Conservation (phyloP, 1,140 invertebrate genomes). For the Physella acuta region DNA sequence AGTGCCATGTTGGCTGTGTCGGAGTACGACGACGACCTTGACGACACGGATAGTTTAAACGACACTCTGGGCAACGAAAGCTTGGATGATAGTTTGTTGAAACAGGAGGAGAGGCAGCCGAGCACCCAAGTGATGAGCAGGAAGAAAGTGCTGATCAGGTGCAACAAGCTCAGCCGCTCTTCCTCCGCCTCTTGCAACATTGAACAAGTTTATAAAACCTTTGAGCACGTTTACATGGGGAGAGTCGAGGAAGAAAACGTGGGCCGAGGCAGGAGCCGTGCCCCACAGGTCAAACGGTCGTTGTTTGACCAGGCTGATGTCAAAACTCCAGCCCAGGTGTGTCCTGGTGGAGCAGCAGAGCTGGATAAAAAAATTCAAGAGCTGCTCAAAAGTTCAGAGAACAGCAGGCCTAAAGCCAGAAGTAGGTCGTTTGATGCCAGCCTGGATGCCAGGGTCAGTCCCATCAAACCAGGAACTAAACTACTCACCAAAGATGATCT, state of each 20-base stretch:
- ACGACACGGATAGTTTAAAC: neutral
- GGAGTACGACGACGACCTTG: neutral
- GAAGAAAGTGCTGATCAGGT: constrained; percentile 12
- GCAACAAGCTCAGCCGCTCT: too few relatives aligned
- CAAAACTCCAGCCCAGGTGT: neutral
- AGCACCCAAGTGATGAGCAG: constrained; percentile 10
- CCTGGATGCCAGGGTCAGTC: neutral
- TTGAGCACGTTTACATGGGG: constrained; percentile 13
- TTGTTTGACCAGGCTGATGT: neutral
- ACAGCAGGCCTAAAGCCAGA: neutral
- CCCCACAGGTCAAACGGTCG: neutral
- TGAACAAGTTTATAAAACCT: neutral
- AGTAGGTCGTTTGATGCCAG: constrained; percentile 13
- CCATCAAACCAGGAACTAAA: neutral
- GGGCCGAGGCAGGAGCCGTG: neutral
- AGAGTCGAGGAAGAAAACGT: too few relatives aligned
- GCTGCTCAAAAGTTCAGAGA: neutral
- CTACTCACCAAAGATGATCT: constrained; percentile 7
- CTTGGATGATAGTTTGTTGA: neutral
- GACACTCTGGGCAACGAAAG: neutral
- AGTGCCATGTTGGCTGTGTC: neutral
- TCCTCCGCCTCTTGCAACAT: too few relatives aligned
- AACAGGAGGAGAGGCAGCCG: neutral
- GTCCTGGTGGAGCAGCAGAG: neutral
- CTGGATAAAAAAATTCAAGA: neutral